These are phyloP conservation scores for Troides helena DNA, from an alignment of 2,888 invertebrate genomes.

Conservation along the genomic window DNA sequence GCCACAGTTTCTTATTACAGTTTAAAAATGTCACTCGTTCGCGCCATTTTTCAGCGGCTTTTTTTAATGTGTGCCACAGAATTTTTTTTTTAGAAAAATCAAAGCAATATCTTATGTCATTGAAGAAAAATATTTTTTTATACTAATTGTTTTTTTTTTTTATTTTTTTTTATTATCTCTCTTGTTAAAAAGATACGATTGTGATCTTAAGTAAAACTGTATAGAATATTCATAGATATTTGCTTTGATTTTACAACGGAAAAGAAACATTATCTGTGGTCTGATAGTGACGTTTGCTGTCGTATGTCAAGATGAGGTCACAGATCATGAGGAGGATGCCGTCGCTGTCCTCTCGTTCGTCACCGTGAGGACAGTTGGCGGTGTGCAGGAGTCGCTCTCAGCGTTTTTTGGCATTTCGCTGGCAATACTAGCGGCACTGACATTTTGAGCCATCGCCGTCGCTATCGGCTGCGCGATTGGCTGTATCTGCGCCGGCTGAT, in stretches of 20 bases:
- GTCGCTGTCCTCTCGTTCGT: constrained; percentile 21
- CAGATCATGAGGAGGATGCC: constrained; percentile 29
- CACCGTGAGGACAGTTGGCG: constrained; percentile 20
- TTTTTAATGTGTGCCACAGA: too few relatives aligned
- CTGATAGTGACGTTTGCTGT: constrained; percentile 6
- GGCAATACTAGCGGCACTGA: constrained; percentile 22
- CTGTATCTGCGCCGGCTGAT: constrained; percentile 44
- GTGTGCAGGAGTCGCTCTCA: constrained; percentile 7
- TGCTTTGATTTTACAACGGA: neutral
- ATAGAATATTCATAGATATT: too few relatives aligned
- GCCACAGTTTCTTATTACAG: neutral
- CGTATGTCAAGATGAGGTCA: constrained; percentile 14
- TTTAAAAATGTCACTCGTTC: too few relatives aligned
- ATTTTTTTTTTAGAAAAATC: too few relatives aligned
- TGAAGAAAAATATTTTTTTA: too few relatives aligned
- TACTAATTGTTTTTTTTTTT: too few relatives aligned
- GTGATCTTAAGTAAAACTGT: too few relatives aligned
- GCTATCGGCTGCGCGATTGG: constrained; percentile 66
- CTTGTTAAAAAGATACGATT: too few relatives aligned
- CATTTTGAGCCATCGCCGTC: constrained; percentile 54
- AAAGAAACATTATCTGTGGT: constrained; percentile 11
- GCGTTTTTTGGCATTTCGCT: neutral
- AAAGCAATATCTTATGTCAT: too few relatives aligned
- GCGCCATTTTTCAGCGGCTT: too few relatives aligned
- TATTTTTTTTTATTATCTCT: too few relatives aligned